Percentiles rank a stretch among this genome's conserved stretches.
Conservation (phyloP, 2,113 vertebrate species). For the Narcine bancroftii region DNA sequence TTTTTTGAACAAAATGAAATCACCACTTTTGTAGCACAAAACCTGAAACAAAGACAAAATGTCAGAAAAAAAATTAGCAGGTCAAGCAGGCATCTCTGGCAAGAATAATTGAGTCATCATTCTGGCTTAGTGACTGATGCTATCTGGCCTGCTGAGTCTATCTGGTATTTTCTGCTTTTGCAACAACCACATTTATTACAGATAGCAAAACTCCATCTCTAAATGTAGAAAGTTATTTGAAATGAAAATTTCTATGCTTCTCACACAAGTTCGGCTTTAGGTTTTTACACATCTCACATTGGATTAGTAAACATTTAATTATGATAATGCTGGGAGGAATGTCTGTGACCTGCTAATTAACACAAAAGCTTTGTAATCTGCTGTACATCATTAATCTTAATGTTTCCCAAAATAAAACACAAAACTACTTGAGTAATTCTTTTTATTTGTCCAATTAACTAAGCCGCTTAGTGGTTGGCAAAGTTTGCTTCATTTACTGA, state of each 20-base stretch:
- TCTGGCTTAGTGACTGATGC: too few species aligned
- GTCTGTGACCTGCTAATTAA: neutral
- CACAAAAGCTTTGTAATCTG: slow-evolving; percentile 23
- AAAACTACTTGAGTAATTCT: slow-evolving; percentile 8
- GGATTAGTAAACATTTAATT: neutral
- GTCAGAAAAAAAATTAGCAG: too few species aligned
- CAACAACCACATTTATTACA: slow-evolving; percentile 8
- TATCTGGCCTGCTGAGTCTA: too few species aligned
- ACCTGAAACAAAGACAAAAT: too few species aligned
- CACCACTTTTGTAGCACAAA: neutral
- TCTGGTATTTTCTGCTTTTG: too few species aligned
- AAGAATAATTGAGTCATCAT: too few species aligned
- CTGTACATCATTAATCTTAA: neutral
- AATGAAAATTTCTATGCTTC: slow-evolving; percentile 9
- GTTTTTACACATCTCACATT: neutral
- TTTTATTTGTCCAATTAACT: slow-evolving; percentile 19
- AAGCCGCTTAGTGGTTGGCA: neutral
- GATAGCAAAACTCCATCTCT: neutral
- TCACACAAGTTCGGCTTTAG: neutral
- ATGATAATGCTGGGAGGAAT: neutral
- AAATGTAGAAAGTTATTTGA: slow-evolving; percentile 9
- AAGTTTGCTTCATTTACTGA: slow-evolving; percentile 18
- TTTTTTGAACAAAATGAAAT: slow-evolving; percentile 2
- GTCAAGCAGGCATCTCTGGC: too few species aligned
- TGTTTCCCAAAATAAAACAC: slow-evolving; percentile 32